A percentile compares a stretch with the other conserved stretches of the same genome.
Conservation (phyloP, 2,888 invertebrate genomes). For the Polydesmus complanatus region DNA sequence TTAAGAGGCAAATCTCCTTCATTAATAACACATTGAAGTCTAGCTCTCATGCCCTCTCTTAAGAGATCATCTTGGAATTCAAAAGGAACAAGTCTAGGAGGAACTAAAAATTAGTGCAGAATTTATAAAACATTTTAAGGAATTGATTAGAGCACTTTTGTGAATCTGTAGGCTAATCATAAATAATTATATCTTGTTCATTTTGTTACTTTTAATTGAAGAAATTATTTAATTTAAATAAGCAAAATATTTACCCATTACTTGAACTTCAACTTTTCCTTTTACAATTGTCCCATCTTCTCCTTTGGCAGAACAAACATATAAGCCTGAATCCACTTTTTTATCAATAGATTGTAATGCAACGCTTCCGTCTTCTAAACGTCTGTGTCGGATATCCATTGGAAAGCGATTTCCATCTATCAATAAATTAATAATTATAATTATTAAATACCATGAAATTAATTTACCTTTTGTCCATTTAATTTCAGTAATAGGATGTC, state of each 20-base stretch:
- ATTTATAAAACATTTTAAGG: slow-evolving; percentile 5
- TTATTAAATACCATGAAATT: too few species aligned
- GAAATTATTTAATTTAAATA: not conserved
- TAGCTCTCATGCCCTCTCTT: slow-evolving; percentile 13
- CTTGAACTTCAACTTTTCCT: slow-evolving; percentile 2
- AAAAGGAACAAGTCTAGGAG: slow-evolving; percentile 20
- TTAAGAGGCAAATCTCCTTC: slow-evolving; percentile 64
- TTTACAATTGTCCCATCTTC: slow-evolving; percentile 22
- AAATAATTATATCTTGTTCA: too few species aligned
- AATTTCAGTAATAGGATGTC: slow-evolving; percentile 2
- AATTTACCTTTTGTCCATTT: slow-evolving; percentile 7
- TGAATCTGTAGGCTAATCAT: too few species aligned
- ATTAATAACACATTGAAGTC: slow-evolving; percentile 61
- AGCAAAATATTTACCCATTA: slow-evolving; percentile 7
- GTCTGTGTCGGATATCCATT: slow-evolving; percentile 28
- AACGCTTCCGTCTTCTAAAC: slow-evolving; percentile 27
- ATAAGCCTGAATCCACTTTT: slow-evolving; percentile 29
- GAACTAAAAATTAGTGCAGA: slow-evolving; percentile 16
- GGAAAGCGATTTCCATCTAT: slow-evolving; percentile 27
- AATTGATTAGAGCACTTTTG: too few species aligned
- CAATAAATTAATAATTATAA: not conserved
- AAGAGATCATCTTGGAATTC: slow-evolving; percentile 18
- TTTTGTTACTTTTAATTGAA: not conserved
- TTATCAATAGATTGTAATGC: slow-evolving; percentile 29
- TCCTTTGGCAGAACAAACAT: slow-evolving; percentile 30